A percentile compares a stretch with the other conserved stretches of the same genome.
Evolutionary conservation across 2,113 vertebrate species (phyloP).

Genomic region (Poeciliopsis turrubarensis): DNA sequence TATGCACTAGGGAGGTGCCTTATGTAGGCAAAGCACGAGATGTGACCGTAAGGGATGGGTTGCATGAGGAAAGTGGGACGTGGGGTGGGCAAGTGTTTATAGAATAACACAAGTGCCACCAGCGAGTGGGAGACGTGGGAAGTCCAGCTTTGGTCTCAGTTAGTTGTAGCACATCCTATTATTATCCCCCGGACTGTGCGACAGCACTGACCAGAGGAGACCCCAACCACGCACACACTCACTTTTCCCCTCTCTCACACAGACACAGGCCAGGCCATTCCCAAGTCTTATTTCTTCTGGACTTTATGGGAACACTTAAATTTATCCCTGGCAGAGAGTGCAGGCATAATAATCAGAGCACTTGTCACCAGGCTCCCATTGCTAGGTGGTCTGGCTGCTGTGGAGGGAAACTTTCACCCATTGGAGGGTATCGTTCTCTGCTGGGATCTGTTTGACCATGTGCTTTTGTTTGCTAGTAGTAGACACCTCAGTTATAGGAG

Average conservation of each 20-base stretch:
- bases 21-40: constrained; percentile 48
- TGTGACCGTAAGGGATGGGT: constrained; percentile 23
- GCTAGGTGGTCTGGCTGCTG: constrained; percentile 77
- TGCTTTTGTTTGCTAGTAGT: constrained; percentile 7
- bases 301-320: constrained; percentile 84
- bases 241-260: constrained; percentile 66
- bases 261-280: constrained; percentile 74
- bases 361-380: constrained; percentile 77
- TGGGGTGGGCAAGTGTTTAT: constrained; percentile 51
- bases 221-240: constrained; percentile 75
- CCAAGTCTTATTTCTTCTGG: constrained; percentile 80
- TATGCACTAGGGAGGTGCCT: constrained; percentile 62
- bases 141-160: constrained; percentile 74
- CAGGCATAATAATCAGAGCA: constrained; percentile 81
- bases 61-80: constrained; percentile 1
- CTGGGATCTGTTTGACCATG: background rate
- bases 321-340: constrained; percentile 79
- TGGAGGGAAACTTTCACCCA: constrained; percentile 60
- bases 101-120: constrained; percentile 75
- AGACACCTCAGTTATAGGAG: constrained; percentile 13
- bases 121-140: constrained; percentile 79
- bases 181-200: constrained; percentile 79
- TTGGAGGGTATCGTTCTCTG: constrained; percentile 37
- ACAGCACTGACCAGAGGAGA: constrained; percentile 79
- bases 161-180: constrained; percentile 80